phyloP scores from a whole-genome alignment of 2,888 invertebrate genomes.

The Oligia fasciuncula region DNA sequence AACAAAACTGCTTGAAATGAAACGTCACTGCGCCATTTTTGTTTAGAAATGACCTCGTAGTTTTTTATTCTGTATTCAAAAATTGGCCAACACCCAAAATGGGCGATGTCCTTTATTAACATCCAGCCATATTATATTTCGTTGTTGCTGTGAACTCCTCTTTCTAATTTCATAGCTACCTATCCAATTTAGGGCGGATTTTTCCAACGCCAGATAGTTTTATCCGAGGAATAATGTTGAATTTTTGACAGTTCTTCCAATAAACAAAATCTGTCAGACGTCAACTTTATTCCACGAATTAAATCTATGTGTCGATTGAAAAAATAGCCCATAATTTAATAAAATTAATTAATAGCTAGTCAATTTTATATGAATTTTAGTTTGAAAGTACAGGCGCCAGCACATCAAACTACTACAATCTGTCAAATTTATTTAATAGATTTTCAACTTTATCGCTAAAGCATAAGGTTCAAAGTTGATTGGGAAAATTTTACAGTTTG shows the following conservation, averaged over 20 bases:
- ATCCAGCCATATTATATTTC: neutral
- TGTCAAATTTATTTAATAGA: no score
- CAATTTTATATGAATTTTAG: conserved; percentile 12
- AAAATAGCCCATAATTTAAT: neutral
- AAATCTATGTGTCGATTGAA: no score
- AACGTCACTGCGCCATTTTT: neutral
- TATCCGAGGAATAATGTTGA: no score
- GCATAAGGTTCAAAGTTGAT: no score
- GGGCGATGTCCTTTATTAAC: neutral
- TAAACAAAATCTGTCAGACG: no score
- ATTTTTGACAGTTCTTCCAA: no score
- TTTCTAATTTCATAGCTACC: neutral
- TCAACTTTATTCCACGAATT: no score
- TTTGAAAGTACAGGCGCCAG: neutral
- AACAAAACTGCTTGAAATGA: conserved; percentile 2
- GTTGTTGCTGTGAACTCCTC: neutral
- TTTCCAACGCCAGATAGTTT: no score
- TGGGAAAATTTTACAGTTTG: no score
- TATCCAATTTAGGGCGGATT: neutral
- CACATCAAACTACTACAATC: no score
- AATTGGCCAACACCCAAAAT: neutral
- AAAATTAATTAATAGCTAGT: neutral
- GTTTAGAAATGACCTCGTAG: neutral
- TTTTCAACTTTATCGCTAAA: no score
- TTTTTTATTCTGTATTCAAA: conserved; percentile 3